phyloP scores from a whole-genome alignment of 2,797 vertebrate genomes.

The Paedocypris micromegethes region DNA sequence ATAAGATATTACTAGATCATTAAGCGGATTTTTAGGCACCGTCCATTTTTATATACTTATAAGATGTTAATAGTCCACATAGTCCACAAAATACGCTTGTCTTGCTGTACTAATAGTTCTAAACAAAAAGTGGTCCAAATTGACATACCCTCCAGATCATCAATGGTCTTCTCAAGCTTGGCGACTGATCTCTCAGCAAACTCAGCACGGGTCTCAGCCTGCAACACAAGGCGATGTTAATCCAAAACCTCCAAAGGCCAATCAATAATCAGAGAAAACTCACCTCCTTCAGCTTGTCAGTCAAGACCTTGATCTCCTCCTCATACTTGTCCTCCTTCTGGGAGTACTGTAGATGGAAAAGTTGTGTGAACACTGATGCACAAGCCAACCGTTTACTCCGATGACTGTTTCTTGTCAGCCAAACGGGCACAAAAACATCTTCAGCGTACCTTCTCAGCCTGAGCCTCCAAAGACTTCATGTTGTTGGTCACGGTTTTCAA shows the following conservation, averaged over 20 bases:
- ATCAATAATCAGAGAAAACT: slow-evolving; percentile 40
- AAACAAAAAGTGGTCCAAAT: slow-evolving; percentile 29
- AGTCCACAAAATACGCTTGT: too few relatives aligned
- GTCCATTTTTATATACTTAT: too few relatives aligned
- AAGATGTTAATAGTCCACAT: too few relatives aligned
- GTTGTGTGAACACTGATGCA: slow-evolving; percentile 8
- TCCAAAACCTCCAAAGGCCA: background rate
- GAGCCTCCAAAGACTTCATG: slow-evolving; percentile 98
- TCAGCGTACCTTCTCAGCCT: slow-evolving; percentile 93
- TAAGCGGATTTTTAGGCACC: too few relatives aligned
- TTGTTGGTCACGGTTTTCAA: slow-evolving; percentile 99
- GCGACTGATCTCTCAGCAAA: slow-evolving; percentile 97
- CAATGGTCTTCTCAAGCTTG: slow-evolving; percentile 98
- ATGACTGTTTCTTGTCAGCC: background rate
- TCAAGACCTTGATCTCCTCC: slow-evolving; percentile 98
- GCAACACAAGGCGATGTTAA: slow-evolving; percentile 42
- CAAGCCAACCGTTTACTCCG: background rate
- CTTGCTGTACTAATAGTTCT: background rate
- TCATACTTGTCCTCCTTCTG: slow-evolving; percentile 99
- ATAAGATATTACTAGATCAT: too few relatives aligned
- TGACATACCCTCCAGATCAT: slow-evolving; percentile 94
- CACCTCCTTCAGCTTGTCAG: slow-evolving; percentile 99
- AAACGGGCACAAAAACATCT: background rate
- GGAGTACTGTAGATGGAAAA: slow-evolving; percentile 81
- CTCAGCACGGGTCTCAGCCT: slow-evolving; percentile 98